These are phyloP conservation scores for Lithophane semibrunnea DNA, from an alignment of 2,888 invertebrate genomes.

Conservation along the genomic window DNA sequence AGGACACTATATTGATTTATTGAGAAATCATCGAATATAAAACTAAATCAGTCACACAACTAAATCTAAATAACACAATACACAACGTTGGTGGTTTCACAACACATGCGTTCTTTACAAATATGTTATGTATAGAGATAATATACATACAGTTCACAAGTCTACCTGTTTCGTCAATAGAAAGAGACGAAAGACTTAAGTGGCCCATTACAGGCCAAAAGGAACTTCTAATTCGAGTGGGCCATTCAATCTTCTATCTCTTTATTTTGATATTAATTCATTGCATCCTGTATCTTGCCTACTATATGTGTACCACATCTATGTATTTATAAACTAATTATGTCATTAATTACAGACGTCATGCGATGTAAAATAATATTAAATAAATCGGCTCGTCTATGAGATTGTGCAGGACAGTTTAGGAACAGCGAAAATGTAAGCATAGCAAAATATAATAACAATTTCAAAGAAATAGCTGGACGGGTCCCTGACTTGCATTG, in stretches of 20 bases:
- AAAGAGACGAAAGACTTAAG: background rate
- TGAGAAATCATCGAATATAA: slow-evolving; percentile 76
- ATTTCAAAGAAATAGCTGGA: slow-evolving; percentile 28
- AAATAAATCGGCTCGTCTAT: slow-evolving; percentile 41
- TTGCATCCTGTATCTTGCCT: slow-evolving; percentile 22
- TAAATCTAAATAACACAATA: slow-evolving; percentile 75
- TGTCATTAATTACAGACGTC: slow-evolving; percentile 60
- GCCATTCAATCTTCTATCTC: background rate
- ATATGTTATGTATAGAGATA: slow-evolving; percentile 44
- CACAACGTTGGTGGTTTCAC: slow-evolving; percentile 65
- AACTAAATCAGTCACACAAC: slow-evolving; percentile 88
- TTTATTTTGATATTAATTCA: slow-evolving; percentile 8
- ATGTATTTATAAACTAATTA: slow-evolving; percentile 46
- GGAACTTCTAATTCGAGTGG: background rate
- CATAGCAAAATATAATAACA: slow-evolving; percentile 31
- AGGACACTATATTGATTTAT: slow-evolving; percentile 79
- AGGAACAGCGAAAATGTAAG: slow-evolving; percentile 52
- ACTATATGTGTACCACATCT: slow-evolving; percentile 32
- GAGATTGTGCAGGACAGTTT: slow-evolving; percentile 56
- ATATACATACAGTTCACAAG: slow-evolving; percentile 35
- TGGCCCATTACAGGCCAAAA: background rate
- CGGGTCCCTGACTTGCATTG: slow-evolving; percentile 16
- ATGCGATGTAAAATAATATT: slow-evolving; percentile 57
- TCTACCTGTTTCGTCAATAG: background rate
- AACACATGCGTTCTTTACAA: slow-evolving; percentile 70